Percentiles rank a stretch among this genome's conserved stretches.
These are phyloP conservation scores for Rattus rattus DNA, from an alignment of 2,113 vertebrate genomes.

Conservation along the genomic window DNA sequence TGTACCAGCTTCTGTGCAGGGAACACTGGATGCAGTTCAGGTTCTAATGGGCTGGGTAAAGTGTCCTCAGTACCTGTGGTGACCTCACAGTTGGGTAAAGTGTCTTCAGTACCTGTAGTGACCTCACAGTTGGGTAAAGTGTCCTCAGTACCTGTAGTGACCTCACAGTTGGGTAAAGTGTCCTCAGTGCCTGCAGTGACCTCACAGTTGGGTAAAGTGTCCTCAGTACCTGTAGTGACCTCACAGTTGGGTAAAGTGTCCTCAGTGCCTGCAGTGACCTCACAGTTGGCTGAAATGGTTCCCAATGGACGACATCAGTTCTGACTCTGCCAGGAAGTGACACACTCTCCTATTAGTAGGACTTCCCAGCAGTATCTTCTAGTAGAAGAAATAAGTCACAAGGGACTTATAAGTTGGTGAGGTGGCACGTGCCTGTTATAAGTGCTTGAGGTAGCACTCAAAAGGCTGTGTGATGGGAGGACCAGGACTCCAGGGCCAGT, in stretches of 20 bases:
- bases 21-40: neutral
- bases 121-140: neutral
- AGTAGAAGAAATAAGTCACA: neutral
- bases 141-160: neutral
- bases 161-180: neutral
- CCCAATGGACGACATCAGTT: neutral
- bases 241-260: neutral
- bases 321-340: neutral
- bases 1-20: neutral
- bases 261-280: neutral
- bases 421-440: neutral
- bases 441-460: no score
- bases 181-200: neutral
- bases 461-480: neutral
- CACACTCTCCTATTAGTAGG: neutral
- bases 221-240: neutral
- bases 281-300: neutral
- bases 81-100: neutral
- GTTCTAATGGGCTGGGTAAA: neutral
- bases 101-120: neutral
- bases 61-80: neutral
- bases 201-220: neutral
- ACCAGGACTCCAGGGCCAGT: neutral
- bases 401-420: neutral
- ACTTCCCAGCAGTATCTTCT: neutral